These are phyloP conservation scores for Lithophane ornitopus DNA, from an alignment of 2,888 invertebrate genomes.

Conservation along the genomic window DNA sequence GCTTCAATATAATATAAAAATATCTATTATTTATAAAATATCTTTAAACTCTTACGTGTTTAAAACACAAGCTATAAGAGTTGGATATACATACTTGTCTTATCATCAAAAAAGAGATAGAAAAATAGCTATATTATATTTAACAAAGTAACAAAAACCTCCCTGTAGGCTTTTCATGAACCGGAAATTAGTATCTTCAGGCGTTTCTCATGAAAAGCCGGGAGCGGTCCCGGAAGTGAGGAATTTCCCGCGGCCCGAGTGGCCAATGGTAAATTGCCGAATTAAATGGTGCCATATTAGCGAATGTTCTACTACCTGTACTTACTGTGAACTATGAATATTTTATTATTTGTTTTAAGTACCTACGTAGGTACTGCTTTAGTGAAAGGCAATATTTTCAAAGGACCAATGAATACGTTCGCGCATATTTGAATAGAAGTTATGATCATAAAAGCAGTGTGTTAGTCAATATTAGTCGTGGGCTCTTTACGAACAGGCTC, in stretches of 20 bases:
- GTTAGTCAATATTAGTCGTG: no score
- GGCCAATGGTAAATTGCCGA: slow-evolving; percentile 70
- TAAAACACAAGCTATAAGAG: not conserved
- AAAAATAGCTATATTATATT: slow-evolving; percentile 62
- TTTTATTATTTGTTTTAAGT: not conserved
- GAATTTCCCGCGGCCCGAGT: slow-evolving; percentile 78
- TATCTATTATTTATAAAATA: no score
- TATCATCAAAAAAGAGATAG: slow-evolving; percentile 41
- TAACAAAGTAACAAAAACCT: slow-evolving; percentile 69
- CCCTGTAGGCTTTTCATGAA: slow-evolving; percentile 71
- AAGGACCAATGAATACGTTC: not conserved
- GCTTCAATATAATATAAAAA: no score
- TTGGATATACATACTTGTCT: slow-evolving; percentile 20
- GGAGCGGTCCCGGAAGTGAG: slow-evolving; percentile 75
- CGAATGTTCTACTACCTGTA: slow-evolving; percentile 42
- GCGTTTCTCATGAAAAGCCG: slow-evolving; percentile 73
- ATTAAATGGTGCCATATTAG: slow-evolving; percentile 69
- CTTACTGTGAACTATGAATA: not conserved
- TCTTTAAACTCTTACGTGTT: not conserved
- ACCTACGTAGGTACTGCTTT: not conserved
- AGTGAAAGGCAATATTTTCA: not conserved
- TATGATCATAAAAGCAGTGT: not conserved
- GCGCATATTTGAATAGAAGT: not conserved
- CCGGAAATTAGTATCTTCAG: slow-evolving; percentile 83
- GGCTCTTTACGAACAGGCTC: not conserved